These are phyloP conservation scores for Nipponia nippon DNA, from an alignment of 2,113 vertebrate species.

Conservation along the genomic window DNA sequence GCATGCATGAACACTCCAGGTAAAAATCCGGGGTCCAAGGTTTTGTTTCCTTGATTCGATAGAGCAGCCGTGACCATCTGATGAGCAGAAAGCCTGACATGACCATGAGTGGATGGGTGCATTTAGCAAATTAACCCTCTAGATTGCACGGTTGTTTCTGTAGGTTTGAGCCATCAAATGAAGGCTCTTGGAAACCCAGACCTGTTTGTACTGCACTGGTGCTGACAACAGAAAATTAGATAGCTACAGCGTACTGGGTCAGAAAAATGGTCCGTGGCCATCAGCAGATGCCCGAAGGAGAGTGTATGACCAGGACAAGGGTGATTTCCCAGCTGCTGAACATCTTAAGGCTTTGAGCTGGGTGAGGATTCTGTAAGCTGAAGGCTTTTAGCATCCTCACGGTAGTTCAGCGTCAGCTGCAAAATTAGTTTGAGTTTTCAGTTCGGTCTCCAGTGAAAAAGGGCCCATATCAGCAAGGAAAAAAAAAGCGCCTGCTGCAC, in stretches of 20 bases:
- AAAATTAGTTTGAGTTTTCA: not conserved
- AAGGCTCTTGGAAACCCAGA: not conserved
- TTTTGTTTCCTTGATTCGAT: not conserved
- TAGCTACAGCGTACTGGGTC: not conserved
- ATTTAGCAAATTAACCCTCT: not conserved
- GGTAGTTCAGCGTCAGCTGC: not conserved
- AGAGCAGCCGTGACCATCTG: fast-evolving
- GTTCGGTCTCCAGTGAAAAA: not conserved
- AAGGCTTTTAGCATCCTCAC: not conserved
- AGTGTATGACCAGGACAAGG: not conserved
- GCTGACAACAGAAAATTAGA: not conserved
- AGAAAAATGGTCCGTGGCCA: not conserved
- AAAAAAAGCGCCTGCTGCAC: not conserved
- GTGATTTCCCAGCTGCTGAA: not conserved
- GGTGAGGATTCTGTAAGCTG: not conserved
- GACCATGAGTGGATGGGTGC: fast-evolving
- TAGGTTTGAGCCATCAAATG: not conserved
- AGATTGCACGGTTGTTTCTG: not conserved
- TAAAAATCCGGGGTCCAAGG: not conserved
- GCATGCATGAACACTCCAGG: not conserved
- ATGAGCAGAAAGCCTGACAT: not conserved
- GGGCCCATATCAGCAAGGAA: fast-evolving
- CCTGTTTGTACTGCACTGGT: not conserved
- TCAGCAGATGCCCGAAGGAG: not conserved
- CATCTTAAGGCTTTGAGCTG: not conserved